Conservation (phyloP, 2,113 vertebrate species). For the Falcunculus frontatus region DNA sequence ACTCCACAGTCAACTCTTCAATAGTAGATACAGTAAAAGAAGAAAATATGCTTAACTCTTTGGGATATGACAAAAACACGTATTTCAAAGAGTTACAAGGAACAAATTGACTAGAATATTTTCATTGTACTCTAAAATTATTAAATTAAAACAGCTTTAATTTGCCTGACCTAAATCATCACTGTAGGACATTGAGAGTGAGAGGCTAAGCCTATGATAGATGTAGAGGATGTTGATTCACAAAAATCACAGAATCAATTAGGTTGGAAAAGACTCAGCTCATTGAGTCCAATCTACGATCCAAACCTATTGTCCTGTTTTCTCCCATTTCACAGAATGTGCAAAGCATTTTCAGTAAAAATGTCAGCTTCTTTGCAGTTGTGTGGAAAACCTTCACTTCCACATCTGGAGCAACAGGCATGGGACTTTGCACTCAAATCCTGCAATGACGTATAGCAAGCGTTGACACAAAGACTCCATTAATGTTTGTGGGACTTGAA, state of each 20-base stretch:
- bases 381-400: background rate
- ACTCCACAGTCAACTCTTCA: background rate
- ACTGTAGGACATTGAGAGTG: background rate
- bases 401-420: background rate
- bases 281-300: background rate
- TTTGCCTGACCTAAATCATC: background rate
- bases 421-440: background rate
- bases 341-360: background rate
- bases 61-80: fast-evolving
- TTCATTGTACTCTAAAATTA: background rate
- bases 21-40: background rate
- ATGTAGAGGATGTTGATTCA: background rate
- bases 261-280: background rate
- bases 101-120: background rate
- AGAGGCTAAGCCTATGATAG: background rate
- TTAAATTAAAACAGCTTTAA: background rate
- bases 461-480: background rate
- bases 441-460: background rate
- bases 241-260: background rate
- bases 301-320: background rate
- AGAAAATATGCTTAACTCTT: background rate
- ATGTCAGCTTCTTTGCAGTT: background rate
- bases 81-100: background rate
- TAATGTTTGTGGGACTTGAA: background rate
- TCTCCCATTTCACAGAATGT: background rate